Conservation (phyloP, 2,888 invertebrate genomes). For the Drosophila dives region DNA sequence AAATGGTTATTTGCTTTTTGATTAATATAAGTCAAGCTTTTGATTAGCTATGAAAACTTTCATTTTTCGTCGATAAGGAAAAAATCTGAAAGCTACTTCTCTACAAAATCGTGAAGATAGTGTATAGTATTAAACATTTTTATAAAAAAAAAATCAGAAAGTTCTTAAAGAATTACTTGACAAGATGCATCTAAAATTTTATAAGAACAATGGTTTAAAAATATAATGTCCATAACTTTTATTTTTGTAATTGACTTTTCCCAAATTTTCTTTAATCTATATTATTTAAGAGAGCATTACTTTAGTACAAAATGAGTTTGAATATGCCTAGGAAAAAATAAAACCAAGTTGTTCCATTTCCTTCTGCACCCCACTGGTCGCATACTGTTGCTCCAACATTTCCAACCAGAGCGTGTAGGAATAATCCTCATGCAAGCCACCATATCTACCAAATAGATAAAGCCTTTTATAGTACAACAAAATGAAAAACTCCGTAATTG, state of each 20-base stretch:
- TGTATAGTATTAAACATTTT: not conserved
- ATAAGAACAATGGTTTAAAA: not conserved
- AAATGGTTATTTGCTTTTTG: conserved; percentile 35
- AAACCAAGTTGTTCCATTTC: conserved; percentile 89
- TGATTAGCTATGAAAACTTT: not conserved
- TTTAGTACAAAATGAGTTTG: conserved; percentile 2
- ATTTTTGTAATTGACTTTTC: not conserved
- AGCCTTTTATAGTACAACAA: not conserved
- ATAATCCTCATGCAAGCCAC: conserved; percentile 88
- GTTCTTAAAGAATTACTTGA: not conserved
- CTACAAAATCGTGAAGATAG: not conserved
- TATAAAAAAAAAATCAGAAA: not conserved
- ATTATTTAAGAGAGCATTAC: conserved; percentile 5
- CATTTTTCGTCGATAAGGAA: not conserved
- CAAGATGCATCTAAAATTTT: not conserved
- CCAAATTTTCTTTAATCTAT: not conserved
- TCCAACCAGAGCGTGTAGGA: conserved; percentile 91
- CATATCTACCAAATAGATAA: conserved; percentile 72
- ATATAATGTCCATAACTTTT: not conserved
- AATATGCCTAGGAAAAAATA: conserved; percentile 83
- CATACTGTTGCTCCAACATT: conserved; percentile 85
- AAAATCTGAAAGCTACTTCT: not conserved
- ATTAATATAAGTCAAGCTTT: conserved; percentile 11
- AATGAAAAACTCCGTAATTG: too few species aligned
- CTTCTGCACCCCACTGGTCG: conserved; percentile 86